Evolutionary conservation across 2,888 invertebrate genomes (phyloP), one percentile per base, ranked within the genome.

Genomic region (Caenorhabditis panamensis): DNA sequence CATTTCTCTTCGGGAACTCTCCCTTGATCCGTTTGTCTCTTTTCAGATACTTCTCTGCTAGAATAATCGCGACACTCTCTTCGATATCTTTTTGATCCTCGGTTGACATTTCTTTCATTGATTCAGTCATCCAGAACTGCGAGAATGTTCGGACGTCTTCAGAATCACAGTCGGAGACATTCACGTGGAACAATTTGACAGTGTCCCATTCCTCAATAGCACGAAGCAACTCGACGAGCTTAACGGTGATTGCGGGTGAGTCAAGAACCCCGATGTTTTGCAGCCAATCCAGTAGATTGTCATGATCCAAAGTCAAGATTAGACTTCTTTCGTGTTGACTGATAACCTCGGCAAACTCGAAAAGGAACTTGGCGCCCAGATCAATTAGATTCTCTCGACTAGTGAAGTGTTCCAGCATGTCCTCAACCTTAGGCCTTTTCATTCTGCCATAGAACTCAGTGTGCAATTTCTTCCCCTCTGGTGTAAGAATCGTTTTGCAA

Each of bases 201-300:
- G 20, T 8, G 28, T 67, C 47, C 66, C 66, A 75, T 1, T 24
- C 59, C 26, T 75, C 75, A 31, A 66, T 16, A 0, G 59, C 5
- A 8, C 28, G 51, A 8, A 22, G 18, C 41, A 66, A 9, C 5
- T 73, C 51, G 0, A 66, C 53, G 1, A 75, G 61, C 18, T 53
- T 56, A 0, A 49, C 28, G 18, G 53, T 54, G 59, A 73, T 61
- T 8, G 18, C 9, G 1, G 44, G 53, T 0, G 20, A 5, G 8
- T 75, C 61, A 0, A 66, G 31, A 4, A 75, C 66, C 0, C 28
- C 66, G 13, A 67, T 54, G 1, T 73, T 41, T 13, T 59, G 16
- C n/a, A 73, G 49, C 73, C 73, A 73, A 1, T 58, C 49, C 6
- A 75, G 24, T 6, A 75, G n/a, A 11, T 66, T 53, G 26, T 66